Base-by-base conservation (phyloP, 2,113 vertebrate species). In the Stegastes partitus region DNA sequence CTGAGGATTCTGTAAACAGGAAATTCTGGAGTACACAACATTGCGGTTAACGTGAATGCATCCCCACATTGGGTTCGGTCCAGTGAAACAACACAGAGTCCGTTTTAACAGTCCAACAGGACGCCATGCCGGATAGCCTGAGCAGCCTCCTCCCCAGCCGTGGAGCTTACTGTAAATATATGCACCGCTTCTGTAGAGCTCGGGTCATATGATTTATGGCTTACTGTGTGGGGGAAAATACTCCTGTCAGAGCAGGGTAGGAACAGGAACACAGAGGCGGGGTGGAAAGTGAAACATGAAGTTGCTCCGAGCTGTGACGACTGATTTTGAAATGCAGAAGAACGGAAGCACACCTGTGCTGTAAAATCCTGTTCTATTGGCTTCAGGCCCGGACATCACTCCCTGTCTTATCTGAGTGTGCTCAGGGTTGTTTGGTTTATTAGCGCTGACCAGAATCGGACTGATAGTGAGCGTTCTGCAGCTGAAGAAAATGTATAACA, bases 341-440 rank as follows among this genome's bases (percentile, higher is more conserved):
- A n/a, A 28, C 3, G 2, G 12, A 4, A 4, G 2, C 11, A 39
- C 57, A 50, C 1, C 55, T 10, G 12, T 7, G 23, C 2, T 56
- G 23, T 68, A 59, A 64, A 71, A 59, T 56, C 56, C 11, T 2
- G 2, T 68, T 44, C 69, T 53, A 58, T 53, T 61, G 47, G 31
- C 81, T 65, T 76, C n/a, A 59, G 31, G 39, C 9, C 34, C 0
- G 37, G n/a, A 39, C 19, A 10, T 69, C 37, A 2, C 19, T 58
- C 51, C 44, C 15, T 26, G 25, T 65, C 64, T 81, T 86, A 64
- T 83, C 26, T 19, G 21, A 2, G 19, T 61, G 58, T 26, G 1
- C 47, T 79, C 8, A 0, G 12, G 9, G 14, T 59, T 1, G 1
- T 71, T 68, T 51, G 61, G 53, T 83, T 86, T 81, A 61, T 75